Evolutionary conservation across 2,888 invertebrate genomes (phyloP).

Genomic region (Sinopyrophorus schimmeli): DNA sequence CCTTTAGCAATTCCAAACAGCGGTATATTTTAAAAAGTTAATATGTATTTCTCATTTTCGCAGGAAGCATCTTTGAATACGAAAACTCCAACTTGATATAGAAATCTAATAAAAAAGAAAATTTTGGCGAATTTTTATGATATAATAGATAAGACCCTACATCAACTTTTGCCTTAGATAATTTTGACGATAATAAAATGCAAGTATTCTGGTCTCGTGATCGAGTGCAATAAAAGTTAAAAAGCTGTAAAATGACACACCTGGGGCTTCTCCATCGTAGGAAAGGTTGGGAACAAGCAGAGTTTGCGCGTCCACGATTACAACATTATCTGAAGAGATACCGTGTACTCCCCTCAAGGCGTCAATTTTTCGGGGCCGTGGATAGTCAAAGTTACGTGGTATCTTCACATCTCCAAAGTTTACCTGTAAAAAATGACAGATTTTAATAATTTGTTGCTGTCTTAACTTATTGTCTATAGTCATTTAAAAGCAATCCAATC

Average conservation of each 20-base stretch:
- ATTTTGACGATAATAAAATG: conserved; percentile 31
- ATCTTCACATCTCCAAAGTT: conserved; percentile 89
- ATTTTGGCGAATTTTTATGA: conserved; percentile 21
- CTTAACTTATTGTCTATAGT: too few species aligned
- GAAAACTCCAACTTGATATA: too few species aligned
- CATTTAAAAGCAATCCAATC: too few species aligned
- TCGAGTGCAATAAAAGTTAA: conserved; percentile 29
- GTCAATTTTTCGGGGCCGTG: conserved; percentile 79
- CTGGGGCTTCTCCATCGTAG: conserved; percentile 91
- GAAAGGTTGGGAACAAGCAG: conserved; percentile 87
- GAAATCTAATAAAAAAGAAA: conserved; percentile 19
- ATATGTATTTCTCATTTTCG: too few species aligned
- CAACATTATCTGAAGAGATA: conserved; percentile 82
- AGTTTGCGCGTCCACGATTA: conserved; percentile 91
- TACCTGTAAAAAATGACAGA: conserved; percentile 60
- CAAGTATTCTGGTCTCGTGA: conserved; percentile 26
- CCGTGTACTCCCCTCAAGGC: conserved; percentile 79
- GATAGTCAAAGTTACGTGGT: conserved; percentile 76
- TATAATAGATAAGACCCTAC: conserved; percentile 15
- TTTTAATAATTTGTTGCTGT: too few species aligned
- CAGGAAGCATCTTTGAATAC: too few species aligned
- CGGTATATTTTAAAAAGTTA: too few species aligned
- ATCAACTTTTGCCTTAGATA: conserved; percentile 15
- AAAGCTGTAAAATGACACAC: conserved; percentile 57
- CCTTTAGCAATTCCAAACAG: too few species aligned